Percentiles rank a stretch among this genome's conserved stretches.
Evolutionary conservation across 2,797 vertebrate species (phyloP).

Genomic region (Microchirus variegatus): DNA sequence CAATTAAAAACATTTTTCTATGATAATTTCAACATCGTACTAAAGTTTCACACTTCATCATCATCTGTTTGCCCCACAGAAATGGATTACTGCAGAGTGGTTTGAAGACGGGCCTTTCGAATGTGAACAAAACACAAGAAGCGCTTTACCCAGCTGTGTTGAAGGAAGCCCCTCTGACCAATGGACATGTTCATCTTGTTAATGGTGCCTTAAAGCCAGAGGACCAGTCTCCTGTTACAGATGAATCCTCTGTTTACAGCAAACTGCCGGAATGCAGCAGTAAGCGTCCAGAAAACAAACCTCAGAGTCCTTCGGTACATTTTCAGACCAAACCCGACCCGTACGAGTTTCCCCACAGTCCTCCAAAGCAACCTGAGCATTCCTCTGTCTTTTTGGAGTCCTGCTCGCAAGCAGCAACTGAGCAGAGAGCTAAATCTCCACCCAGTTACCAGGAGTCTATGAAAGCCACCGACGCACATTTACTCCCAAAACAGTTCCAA

Average conservation of each 20-base stretch:
- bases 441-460: constrained; percentile 54
- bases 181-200: constrained; percentile 85
- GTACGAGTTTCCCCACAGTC: constrained; percentile 84
- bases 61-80: constrained; percentile 55
- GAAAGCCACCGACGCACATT: constrained; percentile 30
- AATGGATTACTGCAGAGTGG: constrained; percentile 75
- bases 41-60: not conserved
- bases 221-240: constrained; percentile 77
- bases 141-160: constrained; percentile 76
- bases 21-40: not conserved
- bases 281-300: constrained; percentile 72
- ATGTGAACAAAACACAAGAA: constrained; percentile 67
- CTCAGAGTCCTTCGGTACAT: constrained; percentile 41
- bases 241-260: constrained; percentile 59
- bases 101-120: constrained; percentile 74
- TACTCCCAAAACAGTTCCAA: constrained; percentile 23
- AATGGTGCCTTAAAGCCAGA: constrained; percentile 97
- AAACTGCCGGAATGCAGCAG: constrained; percentile 63
- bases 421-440: constrained; percentile 44
- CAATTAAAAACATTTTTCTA: constrained; percentile 2
- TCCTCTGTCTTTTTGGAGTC: constrained; percentile 33
- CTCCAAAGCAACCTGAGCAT: constrained; percentile 52
- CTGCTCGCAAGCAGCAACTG: constrained; percentile 20
- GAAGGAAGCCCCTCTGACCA: constrained; percentile 82
- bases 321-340: constrained; percentile 81